Evolutionary conservation across 1,140 invertebrate species (phyloP).

Genomic region (Cylas formicarius): DNA sequence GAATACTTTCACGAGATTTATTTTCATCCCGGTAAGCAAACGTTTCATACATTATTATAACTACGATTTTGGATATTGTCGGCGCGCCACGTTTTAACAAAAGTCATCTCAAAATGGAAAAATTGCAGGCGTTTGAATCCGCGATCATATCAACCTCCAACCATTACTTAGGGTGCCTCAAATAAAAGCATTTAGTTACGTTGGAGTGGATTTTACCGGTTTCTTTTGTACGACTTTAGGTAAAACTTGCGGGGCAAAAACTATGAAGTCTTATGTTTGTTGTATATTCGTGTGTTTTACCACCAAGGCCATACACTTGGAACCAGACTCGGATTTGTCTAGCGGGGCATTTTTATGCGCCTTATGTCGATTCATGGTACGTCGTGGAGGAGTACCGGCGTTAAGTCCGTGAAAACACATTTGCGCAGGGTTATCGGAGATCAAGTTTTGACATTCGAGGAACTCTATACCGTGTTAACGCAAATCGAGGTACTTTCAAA

Average conservation of each 20-base stretch:
- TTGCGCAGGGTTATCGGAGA: constrained; percentile 2
- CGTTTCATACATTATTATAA: constrained; percentile 19
- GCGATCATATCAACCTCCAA: constrained; percentile 3
- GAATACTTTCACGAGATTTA: constrained; percentile 1
- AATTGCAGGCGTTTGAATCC: constrained; percentile 12
- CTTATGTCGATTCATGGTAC: constrained; percentile 39
- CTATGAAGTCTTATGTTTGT: constrained; percentile 35
- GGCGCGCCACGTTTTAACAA: background rate
- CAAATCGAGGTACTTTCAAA: constrained; percentile 22
- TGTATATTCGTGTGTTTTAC: constrained; percentile 39
- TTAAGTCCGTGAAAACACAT: constrained; percentile 10
- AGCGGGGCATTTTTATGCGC: constrained; percentile 38
- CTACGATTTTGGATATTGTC: too few relatives aligned
- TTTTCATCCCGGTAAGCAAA: constrained; percentile 31
- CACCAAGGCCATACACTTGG: constrained; percentile 42
- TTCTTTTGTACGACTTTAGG: constrained; percentile 6
- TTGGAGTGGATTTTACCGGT: constrained; percentile 12
- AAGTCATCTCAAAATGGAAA: constrained; percentile 2
- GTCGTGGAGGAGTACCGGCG: constrained; percentile 26
- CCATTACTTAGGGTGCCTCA: constrained; percentile 4
- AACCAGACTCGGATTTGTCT: constrained; percentile 34
- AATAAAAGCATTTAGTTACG: constrained; percentile 6
- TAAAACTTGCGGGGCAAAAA: constrained; percentile 3
- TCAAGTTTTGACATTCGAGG: constrained; percentile 17
- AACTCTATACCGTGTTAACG: constrained; percentile 17